Conservation (phyloP, 2,888 invertebrate genomes). For the Teleiodes luculella region DNA sequence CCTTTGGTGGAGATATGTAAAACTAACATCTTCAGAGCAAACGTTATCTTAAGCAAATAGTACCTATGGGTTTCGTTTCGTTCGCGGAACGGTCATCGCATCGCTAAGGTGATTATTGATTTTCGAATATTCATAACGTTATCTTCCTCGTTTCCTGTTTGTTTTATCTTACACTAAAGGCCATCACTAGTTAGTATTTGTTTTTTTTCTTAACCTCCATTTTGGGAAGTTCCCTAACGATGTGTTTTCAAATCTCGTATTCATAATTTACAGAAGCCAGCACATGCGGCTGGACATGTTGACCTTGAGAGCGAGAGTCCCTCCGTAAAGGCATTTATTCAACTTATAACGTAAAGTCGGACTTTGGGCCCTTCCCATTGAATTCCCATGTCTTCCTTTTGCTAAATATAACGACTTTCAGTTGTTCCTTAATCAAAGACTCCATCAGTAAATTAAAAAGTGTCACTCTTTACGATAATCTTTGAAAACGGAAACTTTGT, state of each 20-base stretch:
- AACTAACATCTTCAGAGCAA: constrained; percentile 64
- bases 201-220: no score
- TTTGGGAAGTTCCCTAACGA: no score
- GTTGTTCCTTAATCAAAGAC: not conserved
- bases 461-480: constrained; percentile 37
- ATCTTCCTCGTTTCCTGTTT: constrained; percentile 50
- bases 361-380: constrained; percentile 13
- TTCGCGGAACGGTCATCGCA: constrained; percentile 65
- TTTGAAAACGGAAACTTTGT: constrained; percentile 41
- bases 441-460: not conserved
- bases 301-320: no score
- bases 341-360: no score
- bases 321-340: no score
- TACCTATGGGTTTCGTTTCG: constrained; percentile 66
- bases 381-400: not conserved
- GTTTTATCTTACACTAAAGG: constrained; percentile 19
- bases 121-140: constrained; percentile 45
- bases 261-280: no score
- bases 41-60: constrained; percentile 70
- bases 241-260: no score
- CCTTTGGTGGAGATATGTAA: constrained; percentile 60
- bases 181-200: no score
- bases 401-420: not conserved
- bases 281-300: no score
- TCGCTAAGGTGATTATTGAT: constrained; percentile 55